Evolutionary conservation across 2,797 vertebrate species (phyloP).

Genomic region (Lemur catta): DNA sequence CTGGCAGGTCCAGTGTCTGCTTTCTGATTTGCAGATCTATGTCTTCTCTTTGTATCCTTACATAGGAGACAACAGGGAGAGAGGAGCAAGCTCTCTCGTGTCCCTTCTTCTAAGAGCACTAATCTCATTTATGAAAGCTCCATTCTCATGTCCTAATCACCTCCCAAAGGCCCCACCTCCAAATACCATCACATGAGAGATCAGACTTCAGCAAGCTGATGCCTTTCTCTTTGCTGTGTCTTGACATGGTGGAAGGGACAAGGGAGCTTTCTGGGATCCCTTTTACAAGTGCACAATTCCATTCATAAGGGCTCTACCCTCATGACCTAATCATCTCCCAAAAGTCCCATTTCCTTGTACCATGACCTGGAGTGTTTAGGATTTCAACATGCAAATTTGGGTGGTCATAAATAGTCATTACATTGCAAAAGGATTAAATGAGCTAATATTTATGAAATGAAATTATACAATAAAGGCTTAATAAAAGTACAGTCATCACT

Average conservation of each 20-base stretch:
- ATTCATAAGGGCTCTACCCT: background rate
- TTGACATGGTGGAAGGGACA: background rate
- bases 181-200: background rate
- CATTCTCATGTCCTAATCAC: background rate
- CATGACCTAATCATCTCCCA: background rate
- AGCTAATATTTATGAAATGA: background rate
- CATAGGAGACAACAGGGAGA: background rate
- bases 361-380: background rate
- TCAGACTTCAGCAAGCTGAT: background rate
- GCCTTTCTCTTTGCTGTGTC: too few relatives aligned
- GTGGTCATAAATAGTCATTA: background rate
- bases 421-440: background rate
- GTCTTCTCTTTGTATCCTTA: background rate
- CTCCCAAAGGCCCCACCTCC: background rate
- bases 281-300: background rate
- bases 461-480: background rate
- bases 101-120: background rate
- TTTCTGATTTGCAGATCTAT: background rate
- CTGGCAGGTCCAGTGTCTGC: background rate
- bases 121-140: background rate
- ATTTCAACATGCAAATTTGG: background rate
- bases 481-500: background rate
- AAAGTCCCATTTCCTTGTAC: background rate
- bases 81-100: background rate
- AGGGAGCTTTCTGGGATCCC: background rate